Conservation (phyloP, 1,140 invertebrate species). For the Druon quercuslanigerum region DNA sequence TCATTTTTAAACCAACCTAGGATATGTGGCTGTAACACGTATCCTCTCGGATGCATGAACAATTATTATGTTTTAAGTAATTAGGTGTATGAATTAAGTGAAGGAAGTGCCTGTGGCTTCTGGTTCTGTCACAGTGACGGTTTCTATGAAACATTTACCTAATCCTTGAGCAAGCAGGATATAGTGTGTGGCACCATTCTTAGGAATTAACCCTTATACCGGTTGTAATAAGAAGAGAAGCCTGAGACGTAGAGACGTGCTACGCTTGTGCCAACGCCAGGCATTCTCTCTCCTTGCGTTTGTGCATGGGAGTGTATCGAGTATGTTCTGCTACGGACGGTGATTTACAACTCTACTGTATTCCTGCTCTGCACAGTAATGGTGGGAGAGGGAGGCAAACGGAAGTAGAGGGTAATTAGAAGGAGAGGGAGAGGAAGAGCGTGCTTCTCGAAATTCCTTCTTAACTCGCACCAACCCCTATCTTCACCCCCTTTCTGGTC, state of each 20-base stretch:
- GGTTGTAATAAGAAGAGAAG: slow-evolving; percentile 17
- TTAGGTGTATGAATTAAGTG: neutral
- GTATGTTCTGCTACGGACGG: slow-evolving; percentile 34
- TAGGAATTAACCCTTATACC: slow-evolving; percentile 12
- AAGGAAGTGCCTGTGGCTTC: neutral
- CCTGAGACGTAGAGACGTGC: neutral
- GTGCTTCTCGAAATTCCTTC: slow-evolving; percentile 15
- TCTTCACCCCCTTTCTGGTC: neutral
- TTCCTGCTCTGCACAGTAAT: slow-evolving; percentile 6
- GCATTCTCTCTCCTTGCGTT: slow-evolving; percentile 5
- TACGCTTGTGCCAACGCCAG: slow-evolving; percentile 14
- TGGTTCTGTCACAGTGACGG: neutral
- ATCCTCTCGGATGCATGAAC: neutral
- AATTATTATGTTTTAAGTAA: neutral
- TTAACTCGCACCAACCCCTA: neutral
- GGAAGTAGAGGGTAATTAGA: slow-evolving; percentile 10
- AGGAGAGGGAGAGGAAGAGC: neutral
- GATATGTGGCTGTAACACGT: no score
- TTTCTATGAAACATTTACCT: slow-evolving; percentile 3
- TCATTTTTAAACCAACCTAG: no score
- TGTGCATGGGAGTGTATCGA: slow-evolving; percentile 45
- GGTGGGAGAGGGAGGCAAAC: slow-evolving; percentile 1
- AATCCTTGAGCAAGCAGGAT: neutral
- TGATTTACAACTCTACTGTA: slow-evolving; percentile 18
- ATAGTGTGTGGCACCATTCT: neutral